Evolutionary conservation across 2,797 vertebrate genomes (phyloP).

Genomic region (Apogon talboti): DNA sequence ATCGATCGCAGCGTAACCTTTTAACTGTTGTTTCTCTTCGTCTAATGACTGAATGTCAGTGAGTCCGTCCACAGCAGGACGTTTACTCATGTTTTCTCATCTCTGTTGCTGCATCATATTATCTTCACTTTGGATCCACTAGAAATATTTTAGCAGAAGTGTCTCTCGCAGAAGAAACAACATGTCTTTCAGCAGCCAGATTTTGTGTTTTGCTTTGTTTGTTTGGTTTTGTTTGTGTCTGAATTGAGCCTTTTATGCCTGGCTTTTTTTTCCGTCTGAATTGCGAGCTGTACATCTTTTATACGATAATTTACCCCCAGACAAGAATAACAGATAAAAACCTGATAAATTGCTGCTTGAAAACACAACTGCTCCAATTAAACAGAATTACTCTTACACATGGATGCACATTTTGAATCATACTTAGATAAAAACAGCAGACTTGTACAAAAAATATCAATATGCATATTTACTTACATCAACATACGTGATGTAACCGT

Average conservation of each 20-base stretch:
- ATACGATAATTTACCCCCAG: constrained; percentile 10
- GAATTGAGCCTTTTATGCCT: constrained; percentile 17
- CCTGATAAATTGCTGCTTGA: not conserved
- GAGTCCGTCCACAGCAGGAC: constrained; percentile 12
- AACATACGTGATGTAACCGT: too few relatives aligned
- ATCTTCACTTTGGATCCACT: constrained; percentile 48
- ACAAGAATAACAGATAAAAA: constrained; percentile 4
- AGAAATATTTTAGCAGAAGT: constrained; percentile 53
- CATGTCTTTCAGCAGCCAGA: constrained; percentile 44
- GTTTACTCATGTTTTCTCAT: constrained; percentile 42
- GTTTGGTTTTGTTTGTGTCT: constrained; percentile 42
- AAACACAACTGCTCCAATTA: not conserved
- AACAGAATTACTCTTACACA: not conserved
- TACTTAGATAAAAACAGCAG: too few relatives aligned
- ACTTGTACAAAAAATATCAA: too few relatives aligned
- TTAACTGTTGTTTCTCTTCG: constrained; percentile 19
- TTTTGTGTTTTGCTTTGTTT: constrained; percentile 49
- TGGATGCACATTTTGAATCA: not conserved
- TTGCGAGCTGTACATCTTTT: constrained; percentile 1
- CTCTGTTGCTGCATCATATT: constrained; percentile 24
- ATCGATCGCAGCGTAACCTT: constrained; percentile 8
- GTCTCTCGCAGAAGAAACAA: constrained; percentile 40
- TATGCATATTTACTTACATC: too few relatives aligned
- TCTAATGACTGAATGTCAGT: constrained; percentile 36
- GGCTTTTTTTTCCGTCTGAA: constrained; percentile 5